Base-by-base conservation (phyloP, 2,797 vertebrate species). In the Pampus argenteus region DNA sequence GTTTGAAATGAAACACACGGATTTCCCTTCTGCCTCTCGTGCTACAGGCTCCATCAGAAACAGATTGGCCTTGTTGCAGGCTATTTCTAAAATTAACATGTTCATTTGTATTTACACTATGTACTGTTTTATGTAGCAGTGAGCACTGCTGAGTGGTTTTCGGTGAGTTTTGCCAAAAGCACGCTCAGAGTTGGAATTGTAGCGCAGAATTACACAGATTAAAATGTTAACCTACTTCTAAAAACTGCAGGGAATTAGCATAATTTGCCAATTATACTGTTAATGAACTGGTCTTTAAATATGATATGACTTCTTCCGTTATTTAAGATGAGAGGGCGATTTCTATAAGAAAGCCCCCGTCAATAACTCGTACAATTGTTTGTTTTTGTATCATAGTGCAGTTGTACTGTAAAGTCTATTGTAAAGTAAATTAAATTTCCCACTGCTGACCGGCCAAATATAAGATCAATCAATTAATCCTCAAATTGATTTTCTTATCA, bases 41-140 rank as follows among this genome's bases (percentile, higher is more conserved):
- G 40, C 60, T 50, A 56, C 28, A 50, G 57, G 52, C 64, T 62
- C 56, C 23, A 56, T 47, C 60, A 71, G 52, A 60, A 47, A 48
- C 57, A 64, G 60, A 62, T 28, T 36, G 73, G 54, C 28, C 26
- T 65, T 65, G 63, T 60, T 56, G 29, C 44, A 36, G 49, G 55
- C 17, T 26, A 42, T 74, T 77, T 79, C 49, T 67, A 78, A 64
- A 74, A 57, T 52, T n/a, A 77, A 34, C 60, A 70, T 68, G 57
- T 57, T 55, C 3, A 38, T 60, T 74, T 66, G 13, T 26, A 45
- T 25, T 22, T 52, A 23, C 36, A 50, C 42, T 48, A 2, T 60
- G 40, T 9, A 5, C 18, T 56, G 47, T 71, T 18, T 44, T 11
- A 13, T 13, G 54, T 51, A 23, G 68, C 28, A 55, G 36, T 25